phyloP scores from a whole-genome alignment of 53 echinoderm and acorn worm species.

The Zoroaster sp. region DNA sequence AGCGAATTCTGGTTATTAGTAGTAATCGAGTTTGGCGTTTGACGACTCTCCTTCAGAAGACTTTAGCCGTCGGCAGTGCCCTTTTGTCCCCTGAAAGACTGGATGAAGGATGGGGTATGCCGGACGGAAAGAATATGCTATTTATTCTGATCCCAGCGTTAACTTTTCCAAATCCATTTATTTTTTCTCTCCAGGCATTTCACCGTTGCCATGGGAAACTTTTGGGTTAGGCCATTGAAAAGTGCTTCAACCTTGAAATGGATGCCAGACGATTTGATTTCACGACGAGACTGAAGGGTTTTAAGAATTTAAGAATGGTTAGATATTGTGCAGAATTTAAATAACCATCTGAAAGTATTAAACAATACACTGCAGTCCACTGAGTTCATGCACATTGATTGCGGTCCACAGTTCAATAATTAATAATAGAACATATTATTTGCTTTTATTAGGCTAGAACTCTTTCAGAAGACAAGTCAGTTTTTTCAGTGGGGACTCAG shows the following conservation, averaged over 20 bases:
- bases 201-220: background rate
- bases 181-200: conserved; percentile 23
- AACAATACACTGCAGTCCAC: too few species aligned
- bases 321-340: too few species aligned
- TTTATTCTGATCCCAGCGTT: background rate
- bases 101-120: background rate
- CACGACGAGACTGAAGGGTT: background rate
- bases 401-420: too few species aligned
- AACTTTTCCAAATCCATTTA: background rate
- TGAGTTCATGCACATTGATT: too few species aligned
- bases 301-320: too few species aligned
- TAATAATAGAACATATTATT: too few species aligned
- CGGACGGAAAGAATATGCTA: background rate
- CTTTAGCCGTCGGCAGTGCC: conserved; percentile 15
- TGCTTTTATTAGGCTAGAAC: too few species aligned
- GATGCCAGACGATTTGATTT: background rate
- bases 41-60: background rate
- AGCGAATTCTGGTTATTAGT: background rate
- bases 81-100: background rate
- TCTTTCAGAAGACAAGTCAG: too few species aligned
- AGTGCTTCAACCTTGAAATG: conserved; percentile 32
- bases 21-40: conserved; percentile 39
- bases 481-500: too few species aligned
- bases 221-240: background rate
- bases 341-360: too few species aligned